These are phyloP conservation scores for Drosophila pseudoananassae DNA, from an alignment of 1,140 invertebrate genomes.

Conservation along the genomic window DNA sequence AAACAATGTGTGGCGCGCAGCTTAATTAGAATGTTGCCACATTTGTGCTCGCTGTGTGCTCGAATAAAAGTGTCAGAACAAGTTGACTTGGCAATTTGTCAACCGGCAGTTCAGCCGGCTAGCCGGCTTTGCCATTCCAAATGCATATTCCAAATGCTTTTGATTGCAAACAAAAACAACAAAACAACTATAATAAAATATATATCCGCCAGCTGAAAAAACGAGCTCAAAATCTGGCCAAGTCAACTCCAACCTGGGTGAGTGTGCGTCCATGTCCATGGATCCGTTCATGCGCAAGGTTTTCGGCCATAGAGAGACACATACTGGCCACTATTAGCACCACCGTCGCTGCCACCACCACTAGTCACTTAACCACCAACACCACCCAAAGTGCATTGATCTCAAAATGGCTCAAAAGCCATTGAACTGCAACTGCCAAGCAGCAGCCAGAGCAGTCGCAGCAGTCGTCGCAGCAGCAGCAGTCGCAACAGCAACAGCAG, in stretches of 20 bases:
- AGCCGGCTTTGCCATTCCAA: conserved; percentile 64
- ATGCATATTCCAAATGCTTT: conserved; percentile 57
- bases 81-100: conserved; percentile 78
- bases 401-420: conserved; percentile 83
- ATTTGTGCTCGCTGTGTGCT: conserved; percentile 46
- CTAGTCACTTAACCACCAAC: conserved; percentile 14
- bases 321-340: background rate
- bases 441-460: conserved; percentile 8
- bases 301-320: conserved; percentile 42
- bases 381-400: conserved; percentile 72
- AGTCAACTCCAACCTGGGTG: conserved; percentile 20
- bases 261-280: conserved; percentile 77
- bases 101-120: conserved; percentile 68
- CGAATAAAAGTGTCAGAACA: conserved; percentile 79
- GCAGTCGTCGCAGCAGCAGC: conserved; percentile 18
- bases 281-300: conserved; percentile 83
- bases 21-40: conserved; percentile 81
- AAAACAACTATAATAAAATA: background rate
- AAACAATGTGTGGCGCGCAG: conserved; percentile 77
- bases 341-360: conserved; percentile 1
- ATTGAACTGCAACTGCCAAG: conserved; percentile 66
- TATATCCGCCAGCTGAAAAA: conserved; percentile 53
- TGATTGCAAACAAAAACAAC: background rate
- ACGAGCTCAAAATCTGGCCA: conserved; percentile 17
- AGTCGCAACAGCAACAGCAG: background rate